Evolutionary conservation across 2,888 invertebrate genomes (phyloP).

Genomic region (Tridacna gigas): DNA sequence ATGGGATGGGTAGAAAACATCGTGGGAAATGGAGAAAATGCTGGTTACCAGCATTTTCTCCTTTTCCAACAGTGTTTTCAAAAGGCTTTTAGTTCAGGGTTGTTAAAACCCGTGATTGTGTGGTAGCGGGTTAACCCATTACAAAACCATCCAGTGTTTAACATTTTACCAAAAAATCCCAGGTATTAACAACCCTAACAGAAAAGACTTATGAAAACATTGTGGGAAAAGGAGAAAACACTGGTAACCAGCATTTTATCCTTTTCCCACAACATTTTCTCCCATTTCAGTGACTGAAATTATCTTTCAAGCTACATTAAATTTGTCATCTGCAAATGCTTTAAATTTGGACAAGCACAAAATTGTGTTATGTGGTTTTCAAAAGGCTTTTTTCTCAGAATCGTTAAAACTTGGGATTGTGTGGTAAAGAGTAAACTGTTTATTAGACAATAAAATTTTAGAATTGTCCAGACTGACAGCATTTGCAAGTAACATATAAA

Average conservation of each 20-base stretch:
- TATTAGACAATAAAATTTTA: too few relatives aligned
- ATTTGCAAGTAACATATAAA: too few relatives aligned
- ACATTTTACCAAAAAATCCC: neutral
- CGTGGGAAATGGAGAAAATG: neutral
- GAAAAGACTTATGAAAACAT: neutral
- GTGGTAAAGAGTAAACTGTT: too few relatives aligned
- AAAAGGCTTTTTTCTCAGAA: too few relatives aligned
- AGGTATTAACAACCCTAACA: neutral
- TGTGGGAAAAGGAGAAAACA: neutral
- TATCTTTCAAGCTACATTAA: too few relatives aligned
- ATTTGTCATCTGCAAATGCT: too few relatives aligned
- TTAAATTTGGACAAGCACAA: too few relatives aligned
- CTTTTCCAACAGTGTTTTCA: neutral
- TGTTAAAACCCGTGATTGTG: neutral
- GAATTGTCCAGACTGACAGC: too few relatives aligned
- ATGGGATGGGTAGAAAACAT: neutral
- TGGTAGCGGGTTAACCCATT: neutral
- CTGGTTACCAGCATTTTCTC: neutral
- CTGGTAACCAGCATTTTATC: neutral
- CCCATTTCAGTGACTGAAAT: too few relatives aligned
- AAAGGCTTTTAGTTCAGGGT: neutral
- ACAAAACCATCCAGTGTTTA: too few relatives aligned
- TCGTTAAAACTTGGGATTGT: too few relatives aligned
- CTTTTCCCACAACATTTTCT: neutral
- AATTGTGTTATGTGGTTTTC: too few relatives aligned